Percentiles rank a stretch among this genome's conserved stretches.
These are phyloP conservation scores for Eulemur macaco DNA, from an alignment of 2,113 vertebrate genomes.

Conservation along the genomic window DNA sequence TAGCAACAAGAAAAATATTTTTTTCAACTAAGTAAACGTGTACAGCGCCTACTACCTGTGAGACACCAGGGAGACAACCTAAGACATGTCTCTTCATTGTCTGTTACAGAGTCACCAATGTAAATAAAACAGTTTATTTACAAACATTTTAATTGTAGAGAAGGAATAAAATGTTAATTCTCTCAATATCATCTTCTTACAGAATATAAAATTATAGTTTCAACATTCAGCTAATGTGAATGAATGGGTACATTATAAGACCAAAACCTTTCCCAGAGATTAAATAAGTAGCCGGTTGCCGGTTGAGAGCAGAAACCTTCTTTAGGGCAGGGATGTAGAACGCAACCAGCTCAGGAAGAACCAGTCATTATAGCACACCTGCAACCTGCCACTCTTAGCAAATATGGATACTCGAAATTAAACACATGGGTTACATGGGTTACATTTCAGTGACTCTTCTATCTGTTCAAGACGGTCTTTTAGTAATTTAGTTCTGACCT, in stretches of 20 bases:
- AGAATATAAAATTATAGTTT: not conserved
- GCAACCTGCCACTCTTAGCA: not conserved
- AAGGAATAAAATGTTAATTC: not conserved
- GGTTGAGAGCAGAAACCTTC: not conserved
- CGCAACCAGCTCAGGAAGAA: not conserved
- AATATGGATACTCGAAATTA: not conserved
- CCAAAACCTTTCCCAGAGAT: not conserved
- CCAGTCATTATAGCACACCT: not conserved
- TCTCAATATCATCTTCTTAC: not conserved
- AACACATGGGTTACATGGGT: not conserved
- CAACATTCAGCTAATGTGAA: not conserved
- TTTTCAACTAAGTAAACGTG: not conserved
- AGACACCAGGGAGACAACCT: not conserved
- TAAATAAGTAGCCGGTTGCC: not conserved
- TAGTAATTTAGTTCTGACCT: not conserved
- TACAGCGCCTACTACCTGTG: not conserved
- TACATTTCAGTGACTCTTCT: not conserved
- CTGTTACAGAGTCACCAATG: not conserved
- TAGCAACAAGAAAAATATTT: not conserved
- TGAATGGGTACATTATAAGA: not conserved
- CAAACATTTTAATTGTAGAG: not conserved
- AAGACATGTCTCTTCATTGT: not conserved
- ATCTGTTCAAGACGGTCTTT: not conserved
- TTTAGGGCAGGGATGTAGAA: not conserved
- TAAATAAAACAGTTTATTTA: not conserved